phyloP scores from a whole-genome alignment of 1,140 invertebrate species.

The Linepithema humile region DNA sequence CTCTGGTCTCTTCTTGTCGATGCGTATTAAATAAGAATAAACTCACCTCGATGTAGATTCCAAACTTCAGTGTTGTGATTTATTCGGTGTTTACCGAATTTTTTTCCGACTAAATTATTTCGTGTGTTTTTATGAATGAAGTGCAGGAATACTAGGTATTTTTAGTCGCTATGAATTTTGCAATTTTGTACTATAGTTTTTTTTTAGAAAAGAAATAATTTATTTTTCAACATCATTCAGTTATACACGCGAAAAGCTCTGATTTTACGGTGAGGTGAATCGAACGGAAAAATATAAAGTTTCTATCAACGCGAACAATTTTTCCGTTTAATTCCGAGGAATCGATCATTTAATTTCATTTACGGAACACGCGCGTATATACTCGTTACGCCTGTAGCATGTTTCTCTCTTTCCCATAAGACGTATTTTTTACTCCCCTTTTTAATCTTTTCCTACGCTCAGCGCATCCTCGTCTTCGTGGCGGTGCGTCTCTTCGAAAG shows the following conservation, averaged over 20 bases:
- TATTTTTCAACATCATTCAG: background rate
- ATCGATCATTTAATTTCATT: conserved; percentile 45
- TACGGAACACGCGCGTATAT: background rate
- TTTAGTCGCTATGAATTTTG: background rate
- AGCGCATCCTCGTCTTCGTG: conserved; percentile 55
- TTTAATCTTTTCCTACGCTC: conserved; percentile 65
- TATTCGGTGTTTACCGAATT: background rate
- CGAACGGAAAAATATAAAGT: background rate
- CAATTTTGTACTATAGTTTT: background rate
- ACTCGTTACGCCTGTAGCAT: conserved; percentile 53
- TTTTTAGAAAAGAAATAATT: background rate
- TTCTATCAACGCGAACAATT: background rate
- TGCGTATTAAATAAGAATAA: conserved; percentile 27
- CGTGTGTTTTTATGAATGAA: background rate
- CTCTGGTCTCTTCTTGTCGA: background rate
- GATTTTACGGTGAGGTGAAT: background rate
- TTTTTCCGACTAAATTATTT: background rate
- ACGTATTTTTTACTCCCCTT: conserved; percentile 63
- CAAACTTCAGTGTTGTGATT: background rate
- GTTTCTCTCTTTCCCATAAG: conserved; percentile 5
- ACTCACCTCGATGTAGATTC: background rate
- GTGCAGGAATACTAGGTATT: background rate
- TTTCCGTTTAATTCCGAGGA: background rate
- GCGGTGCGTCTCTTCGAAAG: conserved; percentile 59
- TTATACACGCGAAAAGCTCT: background rate